Conservation (phyloP, 2,888 invertebrate species). For the Pteria penguin region DNA sequence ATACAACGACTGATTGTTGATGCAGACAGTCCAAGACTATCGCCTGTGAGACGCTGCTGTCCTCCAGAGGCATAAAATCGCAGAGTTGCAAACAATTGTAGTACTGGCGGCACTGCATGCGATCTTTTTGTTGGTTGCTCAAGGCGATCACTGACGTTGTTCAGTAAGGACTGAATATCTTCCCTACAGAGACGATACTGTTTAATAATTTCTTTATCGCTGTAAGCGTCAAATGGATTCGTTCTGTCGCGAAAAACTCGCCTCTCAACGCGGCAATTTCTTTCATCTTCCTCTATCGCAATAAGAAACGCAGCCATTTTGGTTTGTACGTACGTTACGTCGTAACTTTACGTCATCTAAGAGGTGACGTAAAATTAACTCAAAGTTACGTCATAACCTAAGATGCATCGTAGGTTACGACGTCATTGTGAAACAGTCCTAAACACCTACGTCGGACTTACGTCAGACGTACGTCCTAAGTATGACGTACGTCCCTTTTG, state of each 20-base stretch:
- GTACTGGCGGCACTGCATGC: neutral
- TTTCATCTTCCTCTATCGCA: neutral
- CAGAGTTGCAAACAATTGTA: neutral
- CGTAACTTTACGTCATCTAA: neutral
- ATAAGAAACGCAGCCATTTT: neutral
- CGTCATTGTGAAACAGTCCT: too few species aligned
- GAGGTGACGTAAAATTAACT: too few species aligned
- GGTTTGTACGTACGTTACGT: neutral
- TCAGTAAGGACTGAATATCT: neutral
- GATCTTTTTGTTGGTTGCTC: neutral
- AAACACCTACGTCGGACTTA: too few species aligned
- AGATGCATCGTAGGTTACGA: too few species aligned
- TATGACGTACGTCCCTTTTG: too few species aligned
- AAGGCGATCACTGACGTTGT: neutral
- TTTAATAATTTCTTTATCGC: neutral
- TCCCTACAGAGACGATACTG: neutral
- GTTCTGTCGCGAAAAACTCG: neutral
- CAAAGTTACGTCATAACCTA: too few species aligned
- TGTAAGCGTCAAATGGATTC: neutral
- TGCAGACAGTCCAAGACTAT: neutral
- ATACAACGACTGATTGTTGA: neutral
- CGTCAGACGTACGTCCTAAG: too few species aligned
- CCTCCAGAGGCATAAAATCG: neutral
- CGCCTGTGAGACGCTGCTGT: neutral
- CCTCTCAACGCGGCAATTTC: neutral